These are phyloP conservation scores for Parnassius orleans DNA, from an alignment of 2,888 invertebrate genomes.

Conservation along the genomic window DNA sequence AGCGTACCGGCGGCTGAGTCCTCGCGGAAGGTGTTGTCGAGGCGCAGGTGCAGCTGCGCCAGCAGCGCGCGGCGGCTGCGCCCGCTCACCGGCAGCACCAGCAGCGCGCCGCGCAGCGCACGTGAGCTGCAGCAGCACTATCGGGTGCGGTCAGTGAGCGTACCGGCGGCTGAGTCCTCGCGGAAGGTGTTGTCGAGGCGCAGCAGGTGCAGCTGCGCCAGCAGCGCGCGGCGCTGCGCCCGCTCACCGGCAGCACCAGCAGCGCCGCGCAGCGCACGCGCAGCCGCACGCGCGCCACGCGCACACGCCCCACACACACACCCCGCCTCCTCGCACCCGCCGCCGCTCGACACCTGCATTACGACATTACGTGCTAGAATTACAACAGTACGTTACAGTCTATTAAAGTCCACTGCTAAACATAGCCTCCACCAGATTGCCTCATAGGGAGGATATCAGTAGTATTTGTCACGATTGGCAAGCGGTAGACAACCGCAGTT, in stretches of 20 bases:
- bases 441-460: too few species aligned
- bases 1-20: too few species aligned
- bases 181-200: slow-evolving; percentile 89
- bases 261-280: slow-evolving; percentile 80
- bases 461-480: too few species aligned
- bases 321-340: slow-evolving; percentile 60
- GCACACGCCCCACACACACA: slow-evolving; percentile 59
- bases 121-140: slow-evolving; percentile 35
- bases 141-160: slow-evolving; percentile 57
- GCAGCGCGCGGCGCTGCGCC: slow-evolving; percentile 89
- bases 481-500: too few species aligned
- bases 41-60: slow-evolving; percentile 89
- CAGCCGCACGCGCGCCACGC: slow-evolving; percentile 85
- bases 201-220: slow-evolving; percentile 88
- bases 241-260: slow-evolving; percentile 92
- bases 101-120: slow-evolving; percentile 82
- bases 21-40: slow-evolving; percentile 87
- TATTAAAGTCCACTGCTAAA: too few species aligned
- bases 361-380: too few species aligned
- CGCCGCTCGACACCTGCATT: slow-evolving; percentile 40
- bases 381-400: too few species aligned
- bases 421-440: too few species aligned
- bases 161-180: slow-evolving; percentile 78
- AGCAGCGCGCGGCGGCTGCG: slow-evolving; percentile 88
- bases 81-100: slow-evolving; percentile 92